phyloP scores from a whole-genome alignment of 1,140 invertebrate species.

The Macrostomum lignano region DNA sequence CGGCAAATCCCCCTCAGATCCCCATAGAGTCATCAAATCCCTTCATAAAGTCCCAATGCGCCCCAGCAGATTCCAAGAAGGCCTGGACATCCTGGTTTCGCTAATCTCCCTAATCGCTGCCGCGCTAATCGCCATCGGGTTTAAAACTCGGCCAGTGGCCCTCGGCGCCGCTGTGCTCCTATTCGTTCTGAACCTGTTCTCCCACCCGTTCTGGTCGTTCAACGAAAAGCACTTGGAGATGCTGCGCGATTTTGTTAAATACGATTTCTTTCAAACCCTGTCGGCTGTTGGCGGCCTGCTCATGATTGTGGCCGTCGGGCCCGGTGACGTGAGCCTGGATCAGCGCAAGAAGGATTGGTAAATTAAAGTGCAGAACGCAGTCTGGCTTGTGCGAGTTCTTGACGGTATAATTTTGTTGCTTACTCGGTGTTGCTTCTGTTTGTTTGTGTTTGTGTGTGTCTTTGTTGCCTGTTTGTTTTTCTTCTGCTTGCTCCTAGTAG shows the following conservation, averaged over 20 bases:
- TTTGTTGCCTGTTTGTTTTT: too few relatives aligned
- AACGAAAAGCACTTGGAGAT: constrained; percentile 73
- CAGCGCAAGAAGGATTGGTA: constrained; percentile 97
- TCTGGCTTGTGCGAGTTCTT: too few relatives aligned
- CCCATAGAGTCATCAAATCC: too few relatives aligned
- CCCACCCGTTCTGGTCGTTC: constrained; percentile 91
- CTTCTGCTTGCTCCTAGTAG: too few relatives aligned
- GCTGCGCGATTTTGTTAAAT: constrained; percentile 92
- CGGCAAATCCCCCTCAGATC: too few relatives aligned
- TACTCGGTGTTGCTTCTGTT: too few relatives aligned
- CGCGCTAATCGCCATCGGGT: constrained; percentile 55
- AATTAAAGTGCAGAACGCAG: too few relatives aligned
- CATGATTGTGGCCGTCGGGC: constrained; percentile 86
- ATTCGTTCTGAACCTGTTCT: constrained; percentile 64
- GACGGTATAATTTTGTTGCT: too few relatives aligned
- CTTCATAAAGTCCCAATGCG: too few relatives aligned
- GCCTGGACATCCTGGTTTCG: too few relatives aligned
- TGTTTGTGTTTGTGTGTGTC: too few relatives aligned
- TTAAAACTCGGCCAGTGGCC: constrained; percentile 89
- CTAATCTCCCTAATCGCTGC: neutral
- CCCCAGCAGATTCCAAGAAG: too few relatives aligned
- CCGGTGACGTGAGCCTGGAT: constrained; percentile 93
- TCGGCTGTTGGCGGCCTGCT: constrained; percentile 93
- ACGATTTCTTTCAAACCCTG: constrained; percentile 97
- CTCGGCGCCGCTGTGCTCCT: constrained; percentile 67